Evolutionary conservation across 2,888 invertebrate species (phyloP).

Genomic region (Caenorhabditis panamensis): DNA sequence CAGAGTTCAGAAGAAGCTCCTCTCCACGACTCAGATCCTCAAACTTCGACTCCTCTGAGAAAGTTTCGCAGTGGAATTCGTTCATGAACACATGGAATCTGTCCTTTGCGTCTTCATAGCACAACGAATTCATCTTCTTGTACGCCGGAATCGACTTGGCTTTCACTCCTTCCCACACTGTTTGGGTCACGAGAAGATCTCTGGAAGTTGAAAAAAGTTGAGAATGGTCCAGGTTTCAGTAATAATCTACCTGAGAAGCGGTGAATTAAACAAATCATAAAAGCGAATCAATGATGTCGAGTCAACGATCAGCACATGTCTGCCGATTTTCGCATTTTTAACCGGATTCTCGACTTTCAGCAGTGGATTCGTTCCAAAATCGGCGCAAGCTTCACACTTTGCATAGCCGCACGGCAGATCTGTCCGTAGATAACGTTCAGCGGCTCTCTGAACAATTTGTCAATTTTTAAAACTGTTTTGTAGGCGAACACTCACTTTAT

Average conservation of each 20-base stretch:
- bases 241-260: conserved; percentile 68
- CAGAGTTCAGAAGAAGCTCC: conserved; percentile 59
- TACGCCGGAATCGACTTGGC: conserved; percentile 91
- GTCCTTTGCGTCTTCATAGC: conserved; percentile 84
- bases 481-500: conserved; percentile 54
- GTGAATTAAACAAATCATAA: conserved; percentile 77
- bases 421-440: conserved; percentile 77
- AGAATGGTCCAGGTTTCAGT: no score
- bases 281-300: conserved; percentile 69
- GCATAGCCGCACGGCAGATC: conserved; percentile 76
- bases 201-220: no score
- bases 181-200: conserved; percentile 73
- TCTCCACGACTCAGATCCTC: conserved; percentile 66
- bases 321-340: conserved; percentile 43
- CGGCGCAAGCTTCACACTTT: conserved; percentile 46
- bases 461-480: background rate
- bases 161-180: conserved; percentile 77
- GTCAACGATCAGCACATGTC: conserved; percentile 74
- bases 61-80: conserved; percentile 96
- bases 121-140: conserved; percentile 88
- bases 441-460: conserved; percentile 69
- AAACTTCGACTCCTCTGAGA: conserved; percentile 81
- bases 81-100: conserved; percentile 95
- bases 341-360: conserved; percentile 21
- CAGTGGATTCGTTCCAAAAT: conserved; percentile 60